phyloP scores from a whole-genome alignment of 2,888 invertebrate genomes.

The Nemotelus pantherinus region DNA sequence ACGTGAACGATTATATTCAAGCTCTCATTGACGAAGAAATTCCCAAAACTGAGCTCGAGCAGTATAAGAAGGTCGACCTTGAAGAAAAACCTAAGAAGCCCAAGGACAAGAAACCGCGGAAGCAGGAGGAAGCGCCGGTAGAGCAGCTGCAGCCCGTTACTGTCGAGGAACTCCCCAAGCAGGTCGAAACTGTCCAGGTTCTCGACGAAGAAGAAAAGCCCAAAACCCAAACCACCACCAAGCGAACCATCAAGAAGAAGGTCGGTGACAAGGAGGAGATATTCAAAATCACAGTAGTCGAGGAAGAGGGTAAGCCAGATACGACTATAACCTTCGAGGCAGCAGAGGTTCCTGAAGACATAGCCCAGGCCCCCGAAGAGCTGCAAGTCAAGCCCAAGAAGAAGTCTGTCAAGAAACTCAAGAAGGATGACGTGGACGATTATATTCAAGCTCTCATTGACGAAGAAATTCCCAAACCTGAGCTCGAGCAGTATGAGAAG shows the following conservation, averaged over 20 bases:
- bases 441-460: conserved; percentile 63
- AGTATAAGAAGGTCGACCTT: conserved; percentile 64
- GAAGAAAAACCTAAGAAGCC: conserved; percentile 49
- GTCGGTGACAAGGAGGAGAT: conserved; percentile 61
- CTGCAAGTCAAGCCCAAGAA: conserved; percentile 50
- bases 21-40: conserved; percentile 63
- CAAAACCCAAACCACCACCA: conserved; percentile 61
- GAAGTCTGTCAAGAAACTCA: conserved; percentile 57
- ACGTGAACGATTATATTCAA: conserved; percentile 61
- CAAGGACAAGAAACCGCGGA: conserved; percentile 49
- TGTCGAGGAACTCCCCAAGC: conserved; percentile 46
- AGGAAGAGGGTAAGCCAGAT: conserved; percentile 61
- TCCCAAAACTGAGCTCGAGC: conserved; percentile 63
- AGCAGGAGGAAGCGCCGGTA: conserved; percentile 52
- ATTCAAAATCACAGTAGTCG: conserved; percentile 61
- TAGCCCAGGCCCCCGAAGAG: not conserved
- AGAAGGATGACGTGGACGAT: conserved; percentile 61
- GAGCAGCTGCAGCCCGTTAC: not conserved
- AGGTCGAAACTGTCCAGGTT: conserved; percentile 32
- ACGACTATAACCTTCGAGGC: conserved; percentile 59
- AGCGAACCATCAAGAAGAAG: conserved; percentile 52
- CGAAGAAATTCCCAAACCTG: conserved; percentile 63
- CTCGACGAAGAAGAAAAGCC: conserved; percentile 59
- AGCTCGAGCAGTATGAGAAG: conserved; percentile 63
- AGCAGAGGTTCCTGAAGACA: not conserved